Conservation (phyloP, 2,797 vertebrate species). For the Pangasius mekongensis region DNA sequence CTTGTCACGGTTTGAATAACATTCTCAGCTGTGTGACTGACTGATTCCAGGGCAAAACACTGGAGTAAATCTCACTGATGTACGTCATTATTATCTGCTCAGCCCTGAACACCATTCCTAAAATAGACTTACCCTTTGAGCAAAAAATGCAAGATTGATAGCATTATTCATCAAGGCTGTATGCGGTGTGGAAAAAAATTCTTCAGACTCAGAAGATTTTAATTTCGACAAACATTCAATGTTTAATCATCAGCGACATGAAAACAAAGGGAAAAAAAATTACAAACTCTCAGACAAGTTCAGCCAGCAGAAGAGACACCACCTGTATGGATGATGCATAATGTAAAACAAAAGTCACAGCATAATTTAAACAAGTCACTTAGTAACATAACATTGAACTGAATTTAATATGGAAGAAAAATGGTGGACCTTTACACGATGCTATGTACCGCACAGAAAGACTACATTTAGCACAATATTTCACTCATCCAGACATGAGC, state of each 20-base stretch:
- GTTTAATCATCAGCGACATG: slow-evolving; percentile 9
- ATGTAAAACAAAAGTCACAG: slow-evolving; percentile 13
- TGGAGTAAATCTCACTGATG: slow-evolving; percentile 15
- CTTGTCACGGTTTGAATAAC: slow-evolving; percentile 22
- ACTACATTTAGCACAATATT: not conserved
- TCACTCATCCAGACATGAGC: slow-evolving; percentile 1
- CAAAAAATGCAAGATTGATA: slow-evolving; percentile 42
- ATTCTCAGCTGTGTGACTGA: not conserved
- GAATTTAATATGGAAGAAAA: slow-evolving; percentile 2
- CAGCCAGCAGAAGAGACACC: slow-evolving; percentile 13
- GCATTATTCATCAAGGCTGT: slow-evolving; percentile 8
- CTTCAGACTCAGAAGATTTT: not conserved
- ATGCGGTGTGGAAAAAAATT: not conserved
- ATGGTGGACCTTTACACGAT: not conserved
- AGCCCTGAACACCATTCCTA: slow-evolving; percentile 14
- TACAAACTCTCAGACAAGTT: not conserved
- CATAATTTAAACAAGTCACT: slow-evolving; percentile 5
- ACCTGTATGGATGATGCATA: slow-evolving; percentile 11
- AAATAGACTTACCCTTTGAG: slow-evolving; percentile 39
- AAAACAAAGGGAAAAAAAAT: not conserved
- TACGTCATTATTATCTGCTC: slow-evolving; percentile 30
- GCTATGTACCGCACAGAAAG: slow-evolving; percentile 7
- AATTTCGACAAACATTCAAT: not conserved
- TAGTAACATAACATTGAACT: not conserved
- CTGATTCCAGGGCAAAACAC: slow-evolving; percentile 8